Evolutionary conservation across 2,113 vertebrate species (phyloP).

Genomic region (Ammodytes dubius): DNA sequence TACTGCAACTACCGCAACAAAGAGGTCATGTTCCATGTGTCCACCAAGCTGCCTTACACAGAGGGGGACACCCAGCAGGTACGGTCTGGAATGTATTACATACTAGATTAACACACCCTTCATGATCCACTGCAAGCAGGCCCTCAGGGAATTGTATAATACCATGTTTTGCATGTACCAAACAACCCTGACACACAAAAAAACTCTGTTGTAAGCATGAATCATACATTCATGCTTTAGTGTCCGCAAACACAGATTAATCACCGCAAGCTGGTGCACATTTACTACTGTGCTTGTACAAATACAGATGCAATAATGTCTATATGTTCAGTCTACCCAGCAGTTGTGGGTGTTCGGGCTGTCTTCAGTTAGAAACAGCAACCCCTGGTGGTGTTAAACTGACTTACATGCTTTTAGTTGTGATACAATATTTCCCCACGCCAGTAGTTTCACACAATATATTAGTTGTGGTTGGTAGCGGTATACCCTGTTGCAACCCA

Average conservation of each 20-base stretch:
- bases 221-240: constrained; percentile 5
- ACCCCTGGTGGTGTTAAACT: constrained; percentile 51
- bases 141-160: constrained; percentile 19
- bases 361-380: constrained; percentile 28
- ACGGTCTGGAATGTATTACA: constrained; percentile 46
- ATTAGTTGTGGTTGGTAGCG: background rate
- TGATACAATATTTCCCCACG: background rate
- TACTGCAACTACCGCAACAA: constrained; percentile 96
- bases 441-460: background rate
- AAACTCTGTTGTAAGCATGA: background rate
- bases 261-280: constrained; percentile 11
- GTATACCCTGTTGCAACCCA: background rate
- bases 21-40: constrained; percentile 99
- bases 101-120: constrained; percentile 54
- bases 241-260: constrained; percentile 41
- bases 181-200: constrained; percentile 8
- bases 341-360: constrained; percentile 14
- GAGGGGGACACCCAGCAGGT: constrained; percentile 97
- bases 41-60: constrained; percentile 96
- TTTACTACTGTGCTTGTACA: constrained; percentile 13
- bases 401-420: background rate
- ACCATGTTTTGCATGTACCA: constrained; percentile 23
- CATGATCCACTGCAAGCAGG: constrained; percentile 41
- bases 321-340: constrained; percentile 20
- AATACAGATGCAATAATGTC: constrained; percentile 35